phyloP scores from a whole-genome alignment of 2,797 vertebrate species.

The Pitangus sulphuratus region DNA sequence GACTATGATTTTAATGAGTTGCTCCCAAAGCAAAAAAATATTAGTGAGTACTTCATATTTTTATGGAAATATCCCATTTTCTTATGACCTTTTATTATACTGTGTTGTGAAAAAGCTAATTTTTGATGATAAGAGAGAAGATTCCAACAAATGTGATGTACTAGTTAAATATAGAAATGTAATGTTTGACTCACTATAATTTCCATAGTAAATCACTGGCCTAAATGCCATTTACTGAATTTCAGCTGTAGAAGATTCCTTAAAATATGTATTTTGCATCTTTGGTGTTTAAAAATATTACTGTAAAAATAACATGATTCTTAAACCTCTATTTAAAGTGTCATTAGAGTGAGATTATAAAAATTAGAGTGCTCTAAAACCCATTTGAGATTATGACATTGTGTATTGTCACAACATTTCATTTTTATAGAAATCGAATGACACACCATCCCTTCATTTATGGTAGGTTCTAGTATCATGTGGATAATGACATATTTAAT shows the following conservation, averaged over 20 bases:
- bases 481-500: background rate
- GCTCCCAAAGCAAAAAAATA: background rate
- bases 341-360: background rate
- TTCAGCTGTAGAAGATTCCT: background rate
- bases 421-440: background rate
- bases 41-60: background rate
- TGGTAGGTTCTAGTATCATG: background rate
- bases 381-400: background rate
- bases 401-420: background rate
- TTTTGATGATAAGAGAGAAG: background rate
- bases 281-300: background rate
- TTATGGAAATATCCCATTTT: background rate
- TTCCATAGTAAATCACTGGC: background rate
- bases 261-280: background rate
- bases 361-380: background rate
- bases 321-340: background rate
- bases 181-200: background rate
- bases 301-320: background rate
- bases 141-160: background rate
- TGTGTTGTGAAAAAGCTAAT: background rate
- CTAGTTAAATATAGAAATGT: background rate
- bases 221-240: background rate
- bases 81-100: background rate
- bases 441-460: background rate
- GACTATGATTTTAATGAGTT: background rate